Base-by-base conservation (phyloP, 2,113 vertebrate species). In the Solea solea region DNA sequence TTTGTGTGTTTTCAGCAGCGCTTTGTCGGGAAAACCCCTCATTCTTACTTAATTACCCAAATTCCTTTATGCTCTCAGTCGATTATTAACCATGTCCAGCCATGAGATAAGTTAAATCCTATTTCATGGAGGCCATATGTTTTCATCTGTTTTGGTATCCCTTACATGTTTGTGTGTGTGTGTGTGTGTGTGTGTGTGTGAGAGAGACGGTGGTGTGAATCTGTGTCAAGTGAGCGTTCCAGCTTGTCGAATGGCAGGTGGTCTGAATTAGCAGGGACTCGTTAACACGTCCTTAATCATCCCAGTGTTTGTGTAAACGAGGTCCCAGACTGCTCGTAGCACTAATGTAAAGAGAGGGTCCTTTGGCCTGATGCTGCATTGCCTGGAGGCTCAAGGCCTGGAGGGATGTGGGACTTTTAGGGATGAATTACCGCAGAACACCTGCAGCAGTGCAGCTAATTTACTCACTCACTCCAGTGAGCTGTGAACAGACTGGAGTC, bases 201-300 rank as follows among this genome's bases (percentile, higher is more conserved):
- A 68, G 57, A 66, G 27, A 61, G 39, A 62, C 28, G 66, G 64
- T 45, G 21, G 8, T 68, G 72, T 63, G 46, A n/a, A 49, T 69
- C 63, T 64, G 52, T 70, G 67, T 64, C 61, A 53, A 39, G 59
- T 51, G 51, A 75, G 25, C 8, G 59, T 61, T 72, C 56, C 55
- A 78, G 60, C 59, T 54, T 51, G 61, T 53, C 13, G 5, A 63
- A 69, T 68, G 71, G 86, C 89, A 91, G 90, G 90, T 90, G 90
- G 86, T 85, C 76, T 81, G 78, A 85, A 89, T 89, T 88, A 88
- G 83, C 9, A 10, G 40, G 64, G 68, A 81, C 80, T 89, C 78
- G 68, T 90, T 90, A 91, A 89, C 89, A 90, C 87, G 59, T 88
- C 81, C 80, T 89, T 89, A 89, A 91, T 91, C 89, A 90, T 91